Evolutionary conservation across 2,113 vertebrate genomes (phyloP), one percentile per base, ranked within the genome.

Genomic region (Alethe diademata): DNA sequence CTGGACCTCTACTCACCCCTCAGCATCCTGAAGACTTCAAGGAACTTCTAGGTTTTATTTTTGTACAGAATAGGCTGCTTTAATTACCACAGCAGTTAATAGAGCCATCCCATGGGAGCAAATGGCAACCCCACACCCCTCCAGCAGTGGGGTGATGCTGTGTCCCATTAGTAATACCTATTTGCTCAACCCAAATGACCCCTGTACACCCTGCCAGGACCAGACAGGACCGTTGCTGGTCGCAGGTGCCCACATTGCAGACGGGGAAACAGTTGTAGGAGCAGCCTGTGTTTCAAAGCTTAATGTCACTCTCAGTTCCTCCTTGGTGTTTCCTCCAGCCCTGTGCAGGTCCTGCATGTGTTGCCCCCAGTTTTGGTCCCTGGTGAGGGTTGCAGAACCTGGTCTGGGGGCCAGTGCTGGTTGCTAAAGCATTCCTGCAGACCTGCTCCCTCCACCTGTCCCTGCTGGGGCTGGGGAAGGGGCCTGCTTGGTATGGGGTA

Each of bases 271-370:
- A 5, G 36, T 24, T 87, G 78, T 42, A 51, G 81, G 53, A 91
- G 40, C 31, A 78, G 40, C 20, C 35, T 24, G 33, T 22, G 47
- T 78, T 91, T 86, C 26, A 20, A 76, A 90, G 80, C 53, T 84
- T 40, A 29, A 1, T 4, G 35, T 25, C 70, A 25, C 56, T 96
- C 84, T 86, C 56, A 8, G 73, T 95, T 95, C 92, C 87, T 91
- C 73, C 70, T 89, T 2, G 4, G 23, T 75, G 38, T 76, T 93
- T 89, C 70, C 51, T 60, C 50, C 6, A 2, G 38, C 58, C 50
- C 35, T 0, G 0, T 1, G 2, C 33, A 62, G 29, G 23, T 76
- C 33, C 53, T 12, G 8, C 2, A 1, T 78, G n/a, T 7, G 15
- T 9, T 69, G n/a, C 36, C 25, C 20, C 50, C 15, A 28, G 12